These are phyloP conservation scores for Gastrophryne carolinensis DNA, from an alignment of 2,797 vertebrate species.

Conservation along the genomic window DNA sequence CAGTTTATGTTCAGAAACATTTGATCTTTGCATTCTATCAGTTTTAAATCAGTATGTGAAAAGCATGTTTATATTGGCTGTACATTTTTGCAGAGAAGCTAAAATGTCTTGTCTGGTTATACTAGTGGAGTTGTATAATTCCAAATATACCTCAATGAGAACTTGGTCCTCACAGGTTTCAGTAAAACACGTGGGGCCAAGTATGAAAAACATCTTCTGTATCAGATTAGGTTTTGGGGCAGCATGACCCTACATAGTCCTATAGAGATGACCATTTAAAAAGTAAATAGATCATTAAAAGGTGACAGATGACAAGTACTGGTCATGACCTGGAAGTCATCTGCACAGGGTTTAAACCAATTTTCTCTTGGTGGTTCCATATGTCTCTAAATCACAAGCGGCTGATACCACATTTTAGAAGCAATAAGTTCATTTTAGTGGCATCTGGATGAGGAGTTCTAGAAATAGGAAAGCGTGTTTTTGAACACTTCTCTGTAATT, in stretches of 20 bases:
- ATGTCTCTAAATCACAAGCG: slow-evolving; percentile 36
- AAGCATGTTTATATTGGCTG: too few species aligned
- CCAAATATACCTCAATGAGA: too few species aligned
- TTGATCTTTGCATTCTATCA: too few species aligned
- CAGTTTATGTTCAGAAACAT: neutral
- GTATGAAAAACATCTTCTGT: too few species aligned
- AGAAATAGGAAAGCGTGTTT: slow-evolving; percentile 7
- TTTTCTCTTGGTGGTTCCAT: slow-evolving; percentile 48
- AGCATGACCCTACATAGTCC: neutral
- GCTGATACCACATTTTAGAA: slow-evolving; percentile 22
- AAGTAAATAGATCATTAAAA: slow-evolving; percentile 43
- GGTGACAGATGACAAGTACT: slow-evolving; percentile 49
- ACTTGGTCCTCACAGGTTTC: too few species aligned
- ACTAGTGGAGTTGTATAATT: too few species aligned
- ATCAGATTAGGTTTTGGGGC: neutral
- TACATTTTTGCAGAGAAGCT: too few species aligned
- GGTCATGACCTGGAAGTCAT: slow-evolving; percentile 47
- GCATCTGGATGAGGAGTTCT: slow-evolving; percentile 37
- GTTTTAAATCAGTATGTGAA: too few species aligned
- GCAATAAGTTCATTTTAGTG: slow-evolving; percentile 5
- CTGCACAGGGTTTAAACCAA: slow-evolving; percentile 37
- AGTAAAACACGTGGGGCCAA: too few species aligned
- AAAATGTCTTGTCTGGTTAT: too few species aligned
- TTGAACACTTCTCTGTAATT: slow-evolving; percentile 21
- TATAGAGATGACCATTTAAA: slow-evolving; percentile 8